Base-by-base conservation (phyloP, 2,113 vertebrate genomes). In the Ailuropoda melanoleuca region DNA sequence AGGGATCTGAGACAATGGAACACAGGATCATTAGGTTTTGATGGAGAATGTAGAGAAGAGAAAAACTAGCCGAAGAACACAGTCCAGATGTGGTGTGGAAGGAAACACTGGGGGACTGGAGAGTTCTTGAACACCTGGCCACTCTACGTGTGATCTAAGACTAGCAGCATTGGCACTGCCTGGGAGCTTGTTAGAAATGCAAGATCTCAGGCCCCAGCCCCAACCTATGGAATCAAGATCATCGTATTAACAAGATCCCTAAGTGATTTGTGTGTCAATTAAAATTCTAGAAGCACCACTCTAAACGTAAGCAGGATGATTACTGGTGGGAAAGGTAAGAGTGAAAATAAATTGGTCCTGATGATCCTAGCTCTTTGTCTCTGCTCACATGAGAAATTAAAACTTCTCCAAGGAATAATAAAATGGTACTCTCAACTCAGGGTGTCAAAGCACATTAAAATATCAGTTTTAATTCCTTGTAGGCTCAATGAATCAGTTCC, bases 281-380 rank as follows among this genome's bases (percentile, higher is more conserved):
- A 87, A 72, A 87, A 82, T 84, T 96, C 75, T 93, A 60, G 92
- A 85, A 96, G 21, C 6, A 24, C 37, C 66, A 26, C 53, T 81
- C 70, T 95, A 90, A 95, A 95, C 70, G 81, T 46, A 94, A 31
- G 26, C 15, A 64, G 46, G 15, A 75, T 75, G 18, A 58, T 84
- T 94, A 85, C 34, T 90, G 74, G 43, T 21, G 13, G 74, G 37
- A 90, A 93, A 80, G 46, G 83, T 17, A 87, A 75, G 74, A 15
- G 50, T 77, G 56, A 58, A 50, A 85, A 31, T 46, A 90, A 93
- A 85, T 81, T 88, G 4, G 95, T 70, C 37, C 88, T 56, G 83
- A 24, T 37, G 68, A 64, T 70, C 58, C 46, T 53, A 70, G 18
- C 26, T 37, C 72, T 93, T 23, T 82, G 29, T 31, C 11, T n/a